Percentiles rank a stretch among this genome's conserved stretches.
Evolutionary conservation across 2,113 vertebrate genomes (phyloP).

Genomic region (Pterocles burchelli): DNA sequence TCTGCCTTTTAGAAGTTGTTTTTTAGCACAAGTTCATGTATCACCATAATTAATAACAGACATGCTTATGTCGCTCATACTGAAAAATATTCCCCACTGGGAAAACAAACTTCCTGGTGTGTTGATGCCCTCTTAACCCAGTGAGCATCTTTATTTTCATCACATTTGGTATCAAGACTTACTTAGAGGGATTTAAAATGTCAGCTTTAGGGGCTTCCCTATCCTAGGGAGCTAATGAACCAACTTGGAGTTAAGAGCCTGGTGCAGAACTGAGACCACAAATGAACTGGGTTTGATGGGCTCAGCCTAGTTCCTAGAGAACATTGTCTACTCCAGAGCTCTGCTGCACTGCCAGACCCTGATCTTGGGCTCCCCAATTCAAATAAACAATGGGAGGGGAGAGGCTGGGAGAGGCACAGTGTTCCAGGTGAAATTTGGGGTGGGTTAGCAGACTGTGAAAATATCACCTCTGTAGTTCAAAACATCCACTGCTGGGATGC

Average conservation of each 20-base stretch:
- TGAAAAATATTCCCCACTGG: not conserved
- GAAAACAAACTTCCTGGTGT: not conserved
- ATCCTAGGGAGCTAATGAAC: not conserved
- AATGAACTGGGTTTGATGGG: not conserved
- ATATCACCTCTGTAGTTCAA: not conserved
- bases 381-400: not conserved
- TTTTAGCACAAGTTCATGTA: not conserved
- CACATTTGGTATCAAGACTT: not conserved
- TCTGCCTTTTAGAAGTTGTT: conserved; percentile 2
- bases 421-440: not conserved
- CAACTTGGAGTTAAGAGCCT: not conserved
- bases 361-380: not conserved
- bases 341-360: not conserved
- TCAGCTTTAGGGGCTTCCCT: not conserved
- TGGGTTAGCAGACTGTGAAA: not conserved
- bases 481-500: not conserved
- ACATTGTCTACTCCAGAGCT: not conserved
- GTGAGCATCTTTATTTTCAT: not conserved
- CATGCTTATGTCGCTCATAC: not conserved
- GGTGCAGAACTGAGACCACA: not conserved
- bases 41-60: not conserved
- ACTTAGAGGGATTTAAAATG: not conserved
- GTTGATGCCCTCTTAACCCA: not conserved
- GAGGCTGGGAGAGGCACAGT: not conserved
- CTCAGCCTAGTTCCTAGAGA: not conserved